Percentiles rank a stretch among this genome's conserved stretches.
Conservation (phyloP, 2,113 vertebrate species). For the Saimiri boliviensis region DNA sequence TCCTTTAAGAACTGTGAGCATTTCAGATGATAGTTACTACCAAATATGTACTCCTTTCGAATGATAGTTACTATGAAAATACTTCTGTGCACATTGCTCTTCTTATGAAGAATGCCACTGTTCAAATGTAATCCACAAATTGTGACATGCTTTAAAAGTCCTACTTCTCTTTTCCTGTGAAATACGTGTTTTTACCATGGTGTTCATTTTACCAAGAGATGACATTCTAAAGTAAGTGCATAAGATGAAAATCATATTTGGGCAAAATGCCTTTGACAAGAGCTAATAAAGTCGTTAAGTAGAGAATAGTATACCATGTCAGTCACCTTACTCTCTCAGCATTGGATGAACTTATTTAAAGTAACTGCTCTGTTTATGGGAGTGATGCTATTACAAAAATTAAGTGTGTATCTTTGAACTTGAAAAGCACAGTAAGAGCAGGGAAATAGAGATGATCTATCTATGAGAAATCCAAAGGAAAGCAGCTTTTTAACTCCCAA, state of each 20-base stretch:
- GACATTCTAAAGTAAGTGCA: background rate
- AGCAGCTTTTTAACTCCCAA: rapidly evolving
- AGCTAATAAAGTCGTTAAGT: background rate
- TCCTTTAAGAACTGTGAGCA: background rate
- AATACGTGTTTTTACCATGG: rapidly evolving
- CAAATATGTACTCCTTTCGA: background rate
- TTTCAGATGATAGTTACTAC: background rate
- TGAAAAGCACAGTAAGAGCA: background rate
- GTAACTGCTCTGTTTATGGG: background rate
- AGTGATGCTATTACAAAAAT: background rate
- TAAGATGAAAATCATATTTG: background rate
- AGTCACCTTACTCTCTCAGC: background rate
- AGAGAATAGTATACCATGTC: background rate
- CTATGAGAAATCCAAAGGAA: background rate
- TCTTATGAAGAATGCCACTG: background rate
- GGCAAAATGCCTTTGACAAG: background rate
- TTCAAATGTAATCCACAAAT: background rate
- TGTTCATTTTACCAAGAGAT: background rate
- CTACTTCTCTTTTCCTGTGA: background rate
- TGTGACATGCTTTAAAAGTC: background rate
- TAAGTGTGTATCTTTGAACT: background rate
- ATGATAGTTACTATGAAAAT: background rate
- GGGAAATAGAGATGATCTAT: background rate
- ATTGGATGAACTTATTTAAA: background rate
- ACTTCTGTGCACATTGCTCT: rapidly evolving